These are phyloP conservation scores for Brachionus plicatilis DNA, from an alignment of 1,140 invertebrate species.

Conservation along the genomic window DNA sequence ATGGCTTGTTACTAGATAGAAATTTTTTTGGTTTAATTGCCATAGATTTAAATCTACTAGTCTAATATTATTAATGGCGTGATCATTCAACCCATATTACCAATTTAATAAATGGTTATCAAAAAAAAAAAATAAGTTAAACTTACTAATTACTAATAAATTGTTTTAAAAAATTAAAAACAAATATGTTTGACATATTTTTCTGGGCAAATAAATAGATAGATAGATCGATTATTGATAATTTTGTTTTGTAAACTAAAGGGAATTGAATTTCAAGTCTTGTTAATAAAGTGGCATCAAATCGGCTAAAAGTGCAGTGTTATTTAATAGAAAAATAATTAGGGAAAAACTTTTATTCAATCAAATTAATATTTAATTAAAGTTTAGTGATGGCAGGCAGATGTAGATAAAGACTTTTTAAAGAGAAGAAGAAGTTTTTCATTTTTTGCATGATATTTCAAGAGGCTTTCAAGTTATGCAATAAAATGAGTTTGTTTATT, in stretches of 20 bases:
- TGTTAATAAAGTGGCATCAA: background rate
- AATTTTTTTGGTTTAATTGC: background rate
- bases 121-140: background rate
- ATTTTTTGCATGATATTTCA: background rate
- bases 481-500: background rate
- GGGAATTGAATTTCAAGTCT: background rate
- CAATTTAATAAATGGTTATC: conserved; percentile 26
- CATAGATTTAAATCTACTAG: background rate
- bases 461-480: background rate
- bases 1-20: background rate
- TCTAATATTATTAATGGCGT: conserved; percentile 19
- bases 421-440: background rate
- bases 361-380: background rate
- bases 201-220: background rate
- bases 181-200: conserved; percentile 5
- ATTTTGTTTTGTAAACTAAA: background rate
- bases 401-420: background rate
- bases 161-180: conserved; percentile 1
- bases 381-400: background rate
- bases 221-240: conserved; percentile 12
- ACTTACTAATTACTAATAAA: conserved; percentile 14
- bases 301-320: background rate
- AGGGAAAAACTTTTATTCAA: background rate
- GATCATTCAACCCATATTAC: conserved; percentile 23
- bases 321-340: background rate